Base-by-base conservation (phyloP, 1,140 invertebrate genomes). In the Anoplolepis gracilipes region DNA sequence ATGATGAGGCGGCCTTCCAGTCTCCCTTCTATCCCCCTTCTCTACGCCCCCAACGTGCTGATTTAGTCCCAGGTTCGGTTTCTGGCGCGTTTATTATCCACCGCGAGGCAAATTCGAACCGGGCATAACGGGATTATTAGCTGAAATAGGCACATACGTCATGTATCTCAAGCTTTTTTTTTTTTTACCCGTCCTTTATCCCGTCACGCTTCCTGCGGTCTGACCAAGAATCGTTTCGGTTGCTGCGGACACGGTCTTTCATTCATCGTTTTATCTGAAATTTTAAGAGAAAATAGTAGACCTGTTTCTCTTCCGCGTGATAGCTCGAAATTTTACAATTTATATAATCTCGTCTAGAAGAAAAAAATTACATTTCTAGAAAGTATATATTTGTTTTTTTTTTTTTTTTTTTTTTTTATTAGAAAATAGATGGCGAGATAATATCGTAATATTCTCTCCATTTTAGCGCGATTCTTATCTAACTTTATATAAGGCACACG, bases 1-100 rank as follows among this genome's bases (percentile, higher is more conserved):
- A 95, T 95, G 92, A 95, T 92, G 92, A 95, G 93, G 90, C 94
- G 92, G 94, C 93, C 93, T 92, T 88, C 92, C 88, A 92, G 89
- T 89, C 81, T 88, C 88, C 78, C 82, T 87, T 79, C 22, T 30
- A 19, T 55, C 81, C 81, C 85, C 85, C 88, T 77, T 88, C 87
- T 90, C 87, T 90, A 89, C 91, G 90, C 91, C 92, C 90, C 77
- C 87, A 81, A 90, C 89, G 67, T 87, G 62, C 57, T 84, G 79
- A 70, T 84, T 70, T 78, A 67, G 78, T 75, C 79, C 49, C 65
- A 36, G 84, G 61, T 81, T 85, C 88, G 87, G 78, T 78, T 84
- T 84, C 76, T 75, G 84, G 55, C 86, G 77, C 88, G 78, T 90
- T 87, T 91, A 92, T 94, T 93, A 93, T 92, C 30, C 64, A 85